Percentiles rank a stretch among this genome's conserved stretches.
Conservation (phyloP, 2,797 vertebrate genomes). For the Gymnoscopelus microlampas region DNA sequence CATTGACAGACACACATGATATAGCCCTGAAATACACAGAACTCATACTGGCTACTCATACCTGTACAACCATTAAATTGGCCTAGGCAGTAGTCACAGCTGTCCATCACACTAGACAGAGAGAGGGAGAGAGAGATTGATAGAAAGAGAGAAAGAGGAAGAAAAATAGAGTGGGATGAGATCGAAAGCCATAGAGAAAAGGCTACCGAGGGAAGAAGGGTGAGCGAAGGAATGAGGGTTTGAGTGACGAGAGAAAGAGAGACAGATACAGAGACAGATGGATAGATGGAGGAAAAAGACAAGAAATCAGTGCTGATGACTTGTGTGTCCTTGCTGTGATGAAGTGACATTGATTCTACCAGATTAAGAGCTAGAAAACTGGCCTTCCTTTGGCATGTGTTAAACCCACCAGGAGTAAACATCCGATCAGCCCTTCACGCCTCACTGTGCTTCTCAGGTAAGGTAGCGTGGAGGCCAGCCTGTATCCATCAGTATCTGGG, state of each 20-base stretch:
- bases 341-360: slow-evolving; percentile 62
- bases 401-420: slow-evolving; percentile 22
- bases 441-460: slow-evolving; percentile 1
- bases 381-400: slow-evolving; percentile 34
- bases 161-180: neutral
- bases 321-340: slow-evolving; percentile 53
- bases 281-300: neutral
- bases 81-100: slow-evolving; percentile 50
- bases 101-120: slow-evolving; percentile 53
- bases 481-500: slow-evolving; percentile 4
- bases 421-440: slow-evolving; percentile 13
- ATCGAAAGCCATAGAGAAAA: neutral
- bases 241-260: neutral
- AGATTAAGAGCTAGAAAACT: slow-evolving; percentile 58
- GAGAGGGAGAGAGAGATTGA: neutral
- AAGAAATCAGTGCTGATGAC: slow-evolving; percentile 35
- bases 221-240: neutral
- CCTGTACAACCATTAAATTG: slow-evolving; percentile 53
- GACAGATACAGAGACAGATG: neutral
- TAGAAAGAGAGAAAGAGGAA: neutral
- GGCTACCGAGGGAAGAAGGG: neutral
- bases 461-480: neutral
- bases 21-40: too few species aligned
- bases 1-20: too few species aligned
- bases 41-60: slow-evolving; percentile 22